phyloP scores from a whole-genome alignment of 2,113 vertebrate species.

The Penelope pileata region DNA sequence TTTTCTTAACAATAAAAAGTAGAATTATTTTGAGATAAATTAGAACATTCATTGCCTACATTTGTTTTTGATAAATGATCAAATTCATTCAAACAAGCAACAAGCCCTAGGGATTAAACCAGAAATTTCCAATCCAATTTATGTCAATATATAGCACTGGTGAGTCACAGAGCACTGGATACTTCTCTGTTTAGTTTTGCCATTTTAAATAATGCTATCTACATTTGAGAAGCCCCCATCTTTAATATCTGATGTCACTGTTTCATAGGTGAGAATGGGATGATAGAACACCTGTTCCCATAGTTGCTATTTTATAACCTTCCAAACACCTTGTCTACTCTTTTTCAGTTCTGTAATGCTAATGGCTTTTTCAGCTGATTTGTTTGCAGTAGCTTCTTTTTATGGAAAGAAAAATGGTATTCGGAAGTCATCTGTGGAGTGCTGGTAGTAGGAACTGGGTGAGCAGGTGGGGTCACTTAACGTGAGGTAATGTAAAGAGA shows the following conservation, averaged over 20 bases:
- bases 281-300: background rate
- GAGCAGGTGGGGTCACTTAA: background rate
- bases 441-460: background rate
- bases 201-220: background rate
- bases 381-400: background rate
- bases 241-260: background rate
- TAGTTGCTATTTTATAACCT: background rate
- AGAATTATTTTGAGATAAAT: background rate
- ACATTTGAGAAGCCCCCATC: background rate
- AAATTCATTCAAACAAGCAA: background rate
- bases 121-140: background rate
- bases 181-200: background rate
- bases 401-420: background rate
- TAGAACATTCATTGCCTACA: background rate
- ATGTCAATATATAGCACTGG: background rate
- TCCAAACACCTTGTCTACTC: accelerated
- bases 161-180: background rate
- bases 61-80: background rate
- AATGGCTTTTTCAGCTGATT: background rate
- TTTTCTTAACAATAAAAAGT: background rate
- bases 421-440: background rate
- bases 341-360: background rate
- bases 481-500: background rate
- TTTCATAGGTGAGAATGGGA: background rate
- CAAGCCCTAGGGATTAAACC: background rate